A percentile compares a stretch with the other conserved stretches of the same genome.
Evolutionary conservation across 1,140 invertebrate genomes (phyloP).

Genomic region (Phortica variegata): DNA sequence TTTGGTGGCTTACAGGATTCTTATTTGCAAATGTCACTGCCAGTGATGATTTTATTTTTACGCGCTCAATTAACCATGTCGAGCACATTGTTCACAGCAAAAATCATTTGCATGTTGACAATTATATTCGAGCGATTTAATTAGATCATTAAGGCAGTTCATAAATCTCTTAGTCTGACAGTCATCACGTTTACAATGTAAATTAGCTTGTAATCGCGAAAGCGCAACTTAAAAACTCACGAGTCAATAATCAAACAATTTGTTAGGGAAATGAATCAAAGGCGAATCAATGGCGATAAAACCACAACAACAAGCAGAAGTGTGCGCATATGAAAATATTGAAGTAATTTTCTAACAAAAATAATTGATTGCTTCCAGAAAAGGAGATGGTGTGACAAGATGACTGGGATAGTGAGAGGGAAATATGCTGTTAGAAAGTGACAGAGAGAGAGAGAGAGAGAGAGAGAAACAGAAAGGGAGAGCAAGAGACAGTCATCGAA

Average conservation of each 20-base stretch:
- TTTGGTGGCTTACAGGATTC: no score
- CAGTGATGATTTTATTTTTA: no score
- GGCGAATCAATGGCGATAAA: not conserved
- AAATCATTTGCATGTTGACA: no score
- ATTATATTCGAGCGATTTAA: slow-evolving; percentile 44
- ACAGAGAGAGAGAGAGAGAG: slow-evolving; percentile 11
- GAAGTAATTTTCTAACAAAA: not conserved
- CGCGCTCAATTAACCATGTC: no score
- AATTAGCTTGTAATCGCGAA: slow-evolving; percentile 37
- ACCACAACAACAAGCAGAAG: no score
- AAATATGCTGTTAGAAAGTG: not conserved
- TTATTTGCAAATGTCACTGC: no score
- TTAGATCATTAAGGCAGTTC: slow-evolving; percentile 48
- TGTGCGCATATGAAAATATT: not conserved
- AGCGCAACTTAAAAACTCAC: slow-evolving; percentile 17
- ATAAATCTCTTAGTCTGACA: slow-evolving; percentile 32
- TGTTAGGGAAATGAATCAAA: slow-evolving; percentile 32
- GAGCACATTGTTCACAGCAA: no score
- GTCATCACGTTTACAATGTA: slow-evolving; percentile 29
- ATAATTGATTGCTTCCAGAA: slow-evolving; percentile 12
- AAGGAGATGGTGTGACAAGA: not conserved
- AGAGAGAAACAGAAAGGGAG: slow-evolving; percentile 11
- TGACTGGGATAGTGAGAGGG: not conserved
- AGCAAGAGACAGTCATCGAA: no score
- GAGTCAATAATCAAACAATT: slow-evolving; percentile 47